Evolutionary conservation across 2,888 invertebrate species (phyloP), one percentile per base, ranked within the genome.

Genomic region (Agrypnus murinus): DNA sequence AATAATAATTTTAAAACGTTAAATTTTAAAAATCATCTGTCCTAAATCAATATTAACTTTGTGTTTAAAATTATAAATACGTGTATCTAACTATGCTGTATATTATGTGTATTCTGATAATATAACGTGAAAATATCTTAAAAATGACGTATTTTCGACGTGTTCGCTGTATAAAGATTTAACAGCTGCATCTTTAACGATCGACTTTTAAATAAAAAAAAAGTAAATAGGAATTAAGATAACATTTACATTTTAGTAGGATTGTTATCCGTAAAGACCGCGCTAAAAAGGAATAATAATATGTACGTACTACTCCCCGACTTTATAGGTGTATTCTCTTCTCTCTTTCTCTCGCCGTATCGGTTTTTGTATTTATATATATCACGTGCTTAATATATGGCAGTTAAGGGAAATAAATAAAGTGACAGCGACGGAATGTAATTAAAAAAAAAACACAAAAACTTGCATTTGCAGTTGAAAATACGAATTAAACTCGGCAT

Each of bases 111-210:
- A n/a, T 10, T 12, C 4, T 64, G 55, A 50, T 25, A 25, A 25
- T 64, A 70, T 72, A 66, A 70, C 45, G 66, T 57, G 10, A 50
- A 63, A 71, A 60, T 73, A n/a, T n/a, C n/a, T n/a, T n/a, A 71
- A 64, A 59, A 67, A 25, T n/a, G n/a, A n/a, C n/a, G n/a, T 25
- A 25, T 25, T 25, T 25, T 25, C 25, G 25, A 3, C 34, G 45
- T 67, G 70, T 70, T 76, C 72, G 72, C 75, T n/a, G n/a, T n/a
- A n/a, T n/a, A n/a, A 69, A 59, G 73, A 73, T 65, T 71, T 60
- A 70, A 73, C 76, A 76, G 76, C 76, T 76, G 76, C 75, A 71
- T 73, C 68, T 74, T 74, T 74, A 67, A 71, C 63, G 65, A 67
- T 69, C 57, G 50, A 57, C 69, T 74, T 73, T n/a, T n/a, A n/a